Percentiles rank a stretch among this genome's conserved stretches.
Evolutionary conservation across 2,113 vertebrate species (phyloP).

Genomic region (Motacilla alba): DNA sequence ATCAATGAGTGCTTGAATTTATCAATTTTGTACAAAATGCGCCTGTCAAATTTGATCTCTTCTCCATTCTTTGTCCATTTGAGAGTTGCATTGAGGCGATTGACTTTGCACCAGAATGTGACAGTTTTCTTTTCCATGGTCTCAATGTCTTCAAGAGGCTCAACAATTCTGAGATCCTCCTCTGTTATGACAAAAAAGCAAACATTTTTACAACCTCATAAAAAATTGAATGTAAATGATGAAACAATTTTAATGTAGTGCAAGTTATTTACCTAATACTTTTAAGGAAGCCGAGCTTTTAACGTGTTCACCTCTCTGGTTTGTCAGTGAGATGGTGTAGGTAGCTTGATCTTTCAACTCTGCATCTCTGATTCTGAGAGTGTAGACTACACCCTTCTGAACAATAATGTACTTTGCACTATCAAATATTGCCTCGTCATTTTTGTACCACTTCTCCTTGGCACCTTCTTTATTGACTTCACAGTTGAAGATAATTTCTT

Average conservation of each 20-base stretch:
- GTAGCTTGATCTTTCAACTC: conserved; percentile 82
- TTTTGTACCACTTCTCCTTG: conserved; percentile 95
- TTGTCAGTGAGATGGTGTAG: conserved; percentile 83
- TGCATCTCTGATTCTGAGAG: conserved; percentile 89
- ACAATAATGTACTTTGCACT: conserved; percentile 90
- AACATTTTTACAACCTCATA: background rate
- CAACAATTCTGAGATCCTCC: conserved; percentile 89
- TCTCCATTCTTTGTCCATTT: conserved; percentile 91
- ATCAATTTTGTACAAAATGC: conserved; percentile 86
- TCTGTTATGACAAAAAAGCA: conserved; percentile 70
- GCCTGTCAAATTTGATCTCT: conserved; percentile 87
- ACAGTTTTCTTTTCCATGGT: conserved; percentile 96
- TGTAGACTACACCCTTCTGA: conserved; percentile 90
- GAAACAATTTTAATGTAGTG: background rate
- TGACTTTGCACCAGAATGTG: conserved; percentile 93
- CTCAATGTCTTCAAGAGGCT: conserved; percentile 91
- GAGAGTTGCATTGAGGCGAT: conserved; percentile 88
- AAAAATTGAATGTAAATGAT: background rate
- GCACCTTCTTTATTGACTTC: conserved; percentile 93
- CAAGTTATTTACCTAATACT: conserved; percentile 80
- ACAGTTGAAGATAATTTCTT: conserved; percentile 92
- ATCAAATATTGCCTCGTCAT: conserved; percentile 91
- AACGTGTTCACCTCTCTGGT: conserved; percentile 88
- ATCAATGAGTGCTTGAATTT: conserved; percentile 91
- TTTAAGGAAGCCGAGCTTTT: conserved; percentile 81